Conservation (phyloP, 1,140 invertebrate genomes). For the Drosophila takahashii region DNA sequence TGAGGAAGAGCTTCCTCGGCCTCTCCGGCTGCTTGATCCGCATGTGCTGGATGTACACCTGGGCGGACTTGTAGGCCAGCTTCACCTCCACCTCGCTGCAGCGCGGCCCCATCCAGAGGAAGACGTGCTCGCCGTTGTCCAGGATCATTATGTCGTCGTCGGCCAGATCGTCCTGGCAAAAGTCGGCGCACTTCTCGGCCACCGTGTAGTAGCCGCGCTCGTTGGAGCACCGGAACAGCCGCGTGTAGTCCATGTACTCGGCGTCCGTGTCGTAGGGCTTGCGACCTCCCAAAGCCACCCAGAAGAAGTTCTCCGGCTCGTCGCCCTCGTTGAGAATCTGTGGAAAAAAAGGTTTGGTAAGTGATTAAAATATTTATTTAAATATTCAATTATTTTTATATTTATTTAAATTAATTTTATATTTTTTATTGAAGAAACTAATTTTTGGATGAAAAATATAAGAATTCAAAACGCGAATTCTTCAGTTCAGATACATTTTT, state of each 20-base stretch:
- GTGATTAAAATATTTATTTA: neutral
- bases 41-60: slow-evolving; percentile 99
- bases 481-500: too few relatives aligned
- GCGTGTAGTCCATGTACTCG: slow-evolving; percentile 96
- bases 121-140: slow-evolving; percentile 99
- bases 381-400: too few relatives aligned
- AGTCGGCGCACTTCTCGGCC: slow-evolving; percentile 99
- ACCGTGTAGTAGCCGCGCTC: slow-evolving; percentile 99
- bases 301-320: slow-evolving; percentile 99
- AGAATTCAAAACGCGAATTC: too few relatives aligned
- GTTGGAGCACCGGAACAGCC: slow-evolving; percentile 99
- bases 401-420: too few relatives aligned
- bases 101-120: slow-evolving; percentile 98
- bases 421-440: too few relatives aligned
- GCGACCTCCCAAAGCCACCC: slow-evolving; percentile 96
- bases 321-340: slow-evolving; percentile 97
- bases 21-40: slow-evolving; percentile 97
- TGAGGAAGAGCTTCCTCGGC: slow-evolving; percentile 97
- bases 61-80: slow-evolving; percentile 98
- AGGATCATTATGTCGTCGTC: slow-evolving; percentile 99
- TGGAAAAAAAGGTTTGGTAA: neutral
- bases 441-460: too few relatives aligned
- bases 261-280: slow-evolving; percentile 97
- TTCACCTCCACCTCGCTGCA: slow-evolving; percentile 99
- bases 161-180: slow-evolving; percentile 99